Evolutionary conservation across 2,113 vertebrate species (phyloP).

Genomic region (Guaruba guarouba): DNA sequence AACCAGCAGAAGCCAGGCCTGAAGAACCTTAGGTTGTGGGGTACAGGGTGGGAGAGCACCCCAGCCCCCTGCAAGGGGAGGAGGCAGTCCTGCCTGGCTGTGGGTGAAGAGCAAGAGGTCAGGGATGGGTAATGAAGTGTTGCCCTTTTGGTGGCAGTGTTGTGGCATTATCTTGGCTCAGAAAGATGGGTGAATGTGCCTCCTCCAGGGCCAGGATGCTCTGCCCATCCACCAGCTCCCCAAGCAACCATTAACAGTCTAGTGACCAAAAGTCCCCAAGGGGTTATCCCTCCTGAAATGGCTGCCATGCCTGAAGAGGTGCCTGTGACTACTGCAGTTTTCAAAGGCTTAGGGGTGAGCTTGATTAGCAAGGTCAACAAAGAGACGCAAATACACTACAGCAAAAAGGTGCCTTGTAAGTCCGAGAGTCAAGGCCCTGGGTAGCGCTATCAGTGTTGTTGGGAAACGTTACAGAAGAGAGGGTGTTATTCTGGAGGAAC

Average conservation of each 20-base stretch:
- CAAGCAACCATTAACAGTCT: background rate
- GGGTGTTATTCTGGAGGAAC: background rate
- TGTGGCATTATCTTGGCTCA: constrained; percentile 42
- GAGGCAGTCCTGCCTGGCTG: background rate
- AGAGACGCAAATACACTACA: constrained; percentile 20
- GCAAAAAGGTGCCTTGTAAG: background rate
- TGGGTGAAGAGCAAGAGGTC: background rate
- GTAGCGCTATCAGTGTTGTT: background rate
- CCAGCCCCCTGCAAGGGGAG: background rate
- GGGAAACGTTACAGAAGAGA: background rate
- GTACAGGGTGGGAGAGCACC: background rate
- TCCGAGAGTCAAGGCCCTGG: background rate
- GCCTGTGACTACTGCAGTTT: background rate
- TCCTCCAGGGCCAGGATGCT: background rate
- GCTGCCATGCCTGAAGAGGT: background rate
- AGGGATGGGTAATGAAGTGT: background rate
- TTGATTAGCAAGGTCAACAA: constrained; percentile 58
- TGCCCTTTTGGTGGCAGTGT: constrained; percentile 63
- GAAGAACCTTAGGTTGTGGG: background rate
- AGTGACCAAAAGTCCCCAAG: background rate
- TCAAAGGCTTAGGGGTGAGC: constrained; percentile 26
- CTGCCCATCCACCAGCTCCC: background rate
- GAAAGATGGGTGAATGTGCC: background rate
- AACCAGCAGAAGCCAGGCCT: background rate
- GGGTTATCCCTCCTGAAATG: background rate